Evolutionary conservation across 2,113 vertebrate genomes (phyloP), one percentile per base, ranked within the genome.

Genomic region (Crotalus viridis): DNA sequence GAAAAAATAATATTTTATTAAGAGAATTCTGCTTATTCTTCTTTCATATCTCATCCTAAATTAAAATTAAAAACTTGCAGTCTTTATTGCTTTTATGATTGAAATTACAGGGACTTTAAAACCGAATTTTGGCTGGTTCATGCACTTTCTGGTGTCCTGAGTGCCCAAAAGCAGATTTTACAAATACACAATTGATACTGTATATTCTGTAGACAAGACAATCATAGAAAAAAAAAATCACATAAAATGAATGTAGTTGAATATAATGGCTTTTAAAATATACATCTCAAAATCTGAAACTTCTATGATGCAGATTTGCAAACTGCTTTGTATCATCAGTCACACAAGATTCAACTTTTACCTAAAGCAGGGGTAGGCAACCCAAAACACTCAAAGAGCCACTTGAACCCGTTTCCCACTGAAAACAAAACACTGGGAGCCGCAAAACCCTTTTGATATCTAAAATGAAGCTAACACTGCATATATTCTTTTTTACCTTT

Each of bases 231-330:
- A 48, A 48, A 39, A 94, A 54, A 59, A 95, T 59, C 4, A 89
- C 21, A 3, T 89, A 88, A 15, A 94, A 1, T 94, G 64, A 92
- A 92, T 95, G 91, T 10, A 64, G 3, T 0, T 93, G 64, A 86
- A 95, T 56, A 87, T 26, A 69, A 69, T 69, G 48, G 51, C 39
- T 10, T 55, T 87, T 89, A 64, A 96, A 93, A 21, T 0, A 0
- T 43, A 93, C 88, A 1, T 57, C 64, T 74, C 1, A 12, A 88
- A 19, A 48, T 24, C 0, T 52, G 89, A 93, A 74, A 43, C 39
- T 54, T 1, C 92, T 55, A 74, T 93, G 89, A 64, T 15, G 13
- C 54, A 61, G 55, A 48, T 90, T 90, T 93, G 28, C 54, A 9
- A 92, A 85, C 3, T 93, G 52, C 89, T 95, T 57, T 89, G 88